Conservation (phyloP, 2,797 vertebrate species). For the Anisognathus igniventris region DNA sequence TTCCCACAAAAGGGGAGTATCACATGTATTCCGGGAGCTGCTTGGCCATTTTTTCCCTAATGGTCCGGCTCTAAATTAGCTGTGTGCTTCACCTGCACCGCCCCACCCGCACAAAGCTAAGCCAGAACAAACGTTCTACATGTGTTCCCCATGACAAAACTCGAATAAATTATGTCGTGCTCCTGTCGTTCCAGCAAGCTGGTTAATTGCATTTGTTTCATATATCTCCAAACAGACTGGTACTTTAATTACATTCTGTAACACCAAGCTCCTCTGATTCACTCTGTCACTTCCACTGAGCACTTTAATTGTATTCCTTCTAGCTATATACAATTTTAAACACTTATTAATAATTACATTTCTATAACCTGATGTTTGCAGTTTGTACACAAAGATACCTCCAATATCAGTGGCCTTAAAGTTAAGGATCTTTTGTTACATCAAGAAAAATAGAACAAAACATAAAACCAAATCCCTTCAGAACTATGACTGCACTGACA, state of each 20-base stretch:
- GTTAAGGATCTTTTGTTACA: not conserved
- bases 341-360: constrained; percentile 40
- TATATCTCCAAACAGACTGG: constrained; percentile 66
- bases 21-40: not conserved
- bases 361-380: not conserved
- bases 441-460: not conserved
- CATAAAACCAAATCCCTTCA: not conserved
- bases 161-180: constrained; percentile 51
- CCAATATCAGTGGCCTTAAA: not conserved
- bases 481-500: not conserved
- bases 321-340: constrained; percentile 48
- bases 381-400: not conserved
- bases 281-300: constrained; percentile 73
- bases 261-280: constrained; percentile 70
- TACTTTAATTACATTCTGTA: constrained; percentile 76
- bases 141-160: constrained; percentile 33
- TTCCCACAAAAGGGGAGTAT: not conserved
- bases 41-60: not conserved
- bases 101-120: not conserved
- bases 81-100: not conserved
- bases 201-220: constrained; percentile 78
- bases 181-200: constrained; percentile 61
- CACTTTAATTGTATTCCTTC: constrained; percentile 68
- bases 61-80: not conserved
- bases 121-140: constrained; percentile 58